Base-by-base conservation (phyloP, 2,113 vertebrate species). In the Labrus mixtus region DNA sequence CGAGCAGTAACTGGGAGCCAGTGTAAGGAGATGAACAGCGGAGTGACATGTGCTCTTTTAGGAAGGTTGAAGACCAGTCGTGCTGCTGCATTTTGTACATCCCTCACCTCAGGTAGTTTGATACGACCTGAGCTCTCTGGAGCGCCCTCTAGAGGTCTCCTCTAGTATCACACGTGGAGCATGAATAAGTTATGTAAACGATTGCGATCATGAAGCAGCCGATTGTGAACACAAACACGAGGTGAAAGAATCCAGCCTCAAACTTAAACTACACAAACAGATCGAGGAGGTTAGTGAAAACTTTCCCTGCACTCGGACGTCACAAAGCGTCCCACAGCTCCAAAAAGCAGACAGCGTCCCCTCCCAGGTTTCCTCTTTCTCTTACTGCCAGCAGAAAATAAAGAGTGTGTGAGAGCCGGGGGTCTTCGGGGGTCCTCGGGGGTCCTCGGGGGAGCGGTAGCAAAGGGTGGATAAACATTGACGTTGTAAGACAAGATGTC, bases 401-500 rank as follows among this genome's bases (percentile, higher is more conserved):
- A 76, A 67, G 54, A 41, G 71, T 29, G 75, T 59, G 66, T 71
- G 78, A 76, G 87, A 81, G 83, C 56, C 1, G 10, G 48, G 39
- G 36, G 36, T 37, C 36, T 8, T 37, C 36, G 36, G 36, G 39
- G n/a, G n/a, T n/a, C n/a, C n/a, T n/a, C 1, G 10, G 48, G 39
- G 39, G 51, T 65, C 73, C 81, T 79, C 57, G 0, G 2, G 89
- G 89, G 85, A 82, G 73, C 70, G 48, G 79, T 80, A 85, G 84
- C 83, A 60, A 73, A 3, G 46, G 69, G 61, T 75, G 13, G 43
- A 73, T 88, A 90, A 92, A 92, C 87, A 90, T 87, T 89, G 87
- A 91, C 50, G 10, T 89, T 92, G 91, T 91, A 91, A 92, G 75
- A 86, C 87, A 90, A 89, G 88, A 91, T 86, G 89, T 84, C 84